phyloP scores from a whole-genome alignment of 2,797 vertebrate genomes.

The Catostomus latipinnis region DNA sequence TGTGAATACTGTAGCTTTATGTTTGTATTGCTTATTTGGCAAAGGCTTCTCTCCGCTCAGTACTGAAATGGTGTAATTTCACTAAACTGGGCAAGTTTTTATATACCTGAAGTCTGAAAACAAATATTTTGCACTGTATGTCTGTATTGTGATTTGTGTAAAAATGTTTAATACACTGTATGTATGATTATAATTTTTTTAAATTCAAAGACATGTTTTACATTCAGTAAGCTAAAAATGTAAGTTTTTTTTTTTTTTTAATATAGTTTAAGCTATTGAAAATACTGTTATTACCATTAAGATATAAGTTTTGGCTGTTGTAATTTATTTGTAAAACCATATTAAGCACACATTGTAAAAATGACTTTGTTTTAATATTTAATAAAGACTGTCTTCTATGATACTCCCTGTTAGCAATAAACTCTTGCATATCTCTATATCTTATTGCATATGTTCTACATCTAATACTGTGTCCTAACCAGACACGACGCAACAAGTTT shows the following conservation, averaged over 20 bases:
- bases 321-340: conserved; percentile 78
- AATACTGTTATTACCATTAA: conserved; percentile 31
- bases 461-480: background rate
- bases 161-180: background rate
- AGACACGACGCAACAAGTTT: background rate
- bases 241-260: conserved; percentile 21
- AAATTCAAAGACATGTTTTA: conserved; percentile 51
- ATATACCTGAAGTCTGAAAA: conserved; percentile 26
- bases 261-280: conserved; percentile 53
- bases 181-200: conserved; percentile 10
- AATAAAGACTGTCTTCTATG: conserved; percentile 52
- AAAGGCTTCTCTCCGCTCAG: conserved; percentile 63
- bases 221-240: conserved; percentile 51
- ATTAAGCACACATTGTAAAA: conserved; percentile 58
- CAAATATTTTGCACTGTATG: conserved; percentile 50
- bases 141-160: conserved; percentile 52
- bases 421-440: conserved; percentile 34
- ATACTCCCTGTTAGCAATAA: conserved; percentile 10
- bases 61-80: conserved; percentile 65
- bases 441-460: background rate
- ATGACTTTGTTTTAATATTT: conserved; percentile 52
- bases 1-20: conserved; percentile 61
- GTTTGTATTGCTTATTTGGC: conserved; percentile 63
- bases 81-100: conserved; percentile 40
- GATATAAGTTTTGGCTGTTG: conserved; percentile 55